Conservation (phyloP, 2,888 invertebrate species). For the Drosophila pseudotakahashii region DNA sequence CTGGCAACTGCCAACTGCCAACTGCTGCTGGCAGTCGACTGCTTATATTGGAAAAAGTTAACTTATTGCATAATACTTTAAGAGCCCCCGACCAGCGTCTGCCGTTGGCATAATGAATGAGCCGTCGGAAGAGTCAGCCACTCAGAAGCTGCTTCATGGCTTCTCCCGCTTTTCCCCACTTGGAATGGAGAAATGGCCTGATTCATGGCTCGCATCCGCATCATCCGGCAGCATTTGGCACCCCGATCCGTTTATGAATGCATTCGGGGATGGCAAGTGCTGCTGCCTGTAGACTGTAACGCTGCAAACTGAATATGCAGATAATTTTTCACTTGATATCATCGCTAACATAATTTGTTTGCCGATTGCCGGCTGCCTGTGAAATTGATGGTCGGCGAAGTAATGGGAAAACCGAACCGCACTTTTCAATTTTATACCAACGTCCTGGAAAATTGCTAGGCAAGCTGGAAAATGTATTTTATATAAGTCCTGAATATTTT, state of each 20-base stretch:
- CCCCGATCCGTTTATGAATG: constrained; percentile 27
- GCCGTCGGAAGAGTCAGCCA: constrained; percentile 61
- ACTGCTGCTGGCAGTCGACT: constrained; percentile 24
- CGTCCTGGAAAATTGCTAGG: constrained; percentile 1
- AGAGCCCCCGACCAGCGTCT: constrained; percentile 63
- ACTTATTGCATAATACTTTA: constrained; percentile 78
- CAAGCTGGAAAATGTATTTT: background rate
- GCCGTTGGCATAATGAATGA: constrained; percentile 76
- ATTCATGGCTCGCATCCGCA: constrained; percentile 63
- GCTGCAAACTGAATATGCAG: constrained; percentile 57
- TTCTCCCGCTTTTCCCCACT: background rate
- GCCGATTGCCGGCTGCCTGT: constrained; percentile 22
- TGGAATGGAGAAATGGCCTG: constrained; percentile 33
- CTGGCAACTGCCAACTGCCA: constrained; percentile 18
- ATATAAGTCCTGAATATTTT: no score
- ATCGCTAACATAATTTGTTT: constrained; percentile 63
- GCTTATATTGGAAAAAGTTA: constrained; percentile 59
- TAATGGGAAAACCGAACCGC: background rate
- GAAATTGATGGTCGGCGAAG: constrained; percentile 15
- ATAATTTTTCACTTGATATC: constrained; percentile 71
- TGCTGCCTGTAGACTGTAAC: background rate
- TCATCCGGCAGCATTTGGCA: constrained; percentile 56
- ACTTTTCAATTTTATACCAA: constrained; percentile 1
- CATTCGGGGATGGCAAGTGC: constrained; percentile 7
- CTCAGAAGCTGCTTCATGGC: constrained; percentile 50